Percentiles rank a stretch among this genome's conserved stretches.
Conservation (phyloP, 2,797 vertebrate genomes). For the Melanotaenia trifasciata region DNA sequence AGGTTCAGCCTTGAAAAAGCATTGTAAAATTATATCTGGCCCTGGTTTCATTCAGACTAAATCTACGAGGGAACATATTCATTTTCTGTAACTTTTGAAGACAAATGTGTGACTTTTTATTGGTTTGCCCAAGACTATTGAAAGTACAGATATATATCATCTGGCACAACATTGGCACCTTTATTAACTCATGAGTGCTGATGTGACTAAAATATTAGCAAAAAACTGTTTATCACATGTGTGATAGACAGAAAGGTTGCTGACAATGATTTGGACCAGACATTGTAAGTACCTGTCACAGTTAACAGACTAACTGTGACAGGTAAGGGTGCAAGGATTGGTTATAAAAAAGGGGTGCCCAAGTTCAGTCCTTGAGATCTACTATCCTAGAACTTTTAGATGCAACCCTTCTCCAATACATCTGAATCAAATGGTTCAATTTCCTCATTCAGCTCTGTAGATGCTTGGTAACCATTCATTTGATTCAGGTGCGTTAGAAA, state of each 20-base stretch:
- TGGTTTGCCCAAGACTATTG: neutral
- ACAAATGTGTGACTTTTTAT: neutral
- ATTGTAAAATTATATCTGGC: neutral
- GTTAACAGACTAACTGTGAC: neutral
- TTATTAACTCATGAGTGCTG: neutral
- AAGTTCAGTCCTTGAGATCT: too few species aligned
- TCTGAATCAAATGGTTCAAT: too few species aligned
- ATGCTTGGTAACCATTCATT: too few species aligned
- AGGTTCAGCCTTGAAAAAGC: neutral
- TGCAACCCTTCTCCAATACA: too few species aligned
- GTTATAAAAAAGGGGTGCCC: neutral
- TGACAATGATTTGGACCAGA: neutral
- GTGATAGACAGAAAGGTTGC: neutral
- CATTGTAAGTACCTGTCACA: neutral
- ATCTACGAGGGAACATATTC: neutral
- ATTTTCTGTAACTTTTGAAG: neutral
- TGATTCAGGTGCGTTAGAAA: too few species aligned
- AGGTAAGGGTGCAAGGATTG: neutral
- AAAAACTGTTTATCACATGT: neutral
- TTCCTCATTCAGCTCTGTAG: too few species aligned
- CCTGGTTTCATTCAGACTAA: neutral
- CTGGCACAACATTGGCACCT: neutral
- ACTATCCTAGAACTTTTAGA: too few species aligned
- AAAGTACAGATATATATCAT: neutral
- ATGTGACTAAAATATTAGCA: neutral